Evolutionary conservation across 2,888 invertebrate species (phyloP), one percentile per base, ranked within the genome.

Genomic region (Argyra leucocephala): DNA sequence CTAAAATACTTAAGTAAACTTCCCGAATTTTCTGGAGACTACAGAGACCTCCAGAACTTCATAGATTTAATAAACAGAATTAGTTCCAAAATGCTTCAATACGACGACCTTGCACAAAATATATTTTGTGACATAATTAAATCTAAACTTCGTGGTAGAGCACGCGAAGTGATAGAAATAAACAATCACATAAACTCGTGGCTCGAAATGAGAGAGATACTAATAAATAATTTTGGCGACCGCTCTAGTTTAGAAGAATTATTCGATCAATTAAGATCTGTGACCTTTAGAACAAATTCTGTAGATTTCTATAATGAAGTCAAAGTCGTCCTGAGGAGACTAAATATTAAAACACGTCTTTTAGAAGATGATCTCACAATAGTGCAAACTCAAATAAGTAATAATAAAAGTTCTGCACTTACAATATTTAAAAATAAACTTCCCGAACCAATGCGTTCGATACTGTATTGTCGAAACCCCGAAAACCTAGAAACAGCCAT

Each of bases 61-160:
- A n/a, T n/a, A n/a, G n/a, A n/a, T n/a, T n/a, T n/a, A n/a, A n/a
- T n/a, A n/a, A n/a, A n/a, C n/a, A n/a, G n/a, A n/a, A n/a, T n/a
- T n/a, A n/a, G n/a, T n/a, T n/a, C n/a, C n/a, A n/a, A n/a, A n/a
- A n/a, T n/a, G n/a, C n/a, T n/a, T n/a, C n/a, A n/a, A n/a, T n/a
- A n/a, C n/a, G n/a, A n/a, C n/a, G n/a, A n/a, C n/a, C n/a, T n/a
- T n/a, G n/a, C n/a, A n/a, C n/a, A n/a, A n/a, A n/a, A n/a, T 59
- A 60, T 64, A 22, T 64, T 64, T 22, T 59, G 59, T 15, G 64
- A 60, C 22, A 57, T 58, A 31, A 64, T 64, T 31, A 22, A 64
- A 22, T 37, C 36, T 15, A 60, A 64, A 37, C 15, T 64, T 26
- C 59, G 22, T 18, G 60, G 57, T 6, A 31, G 31, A 31, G 31